Evolutionary conservation across 2,888 invertebrate species (phyloP).

Genomic region (Psylliodes chrysocephalus): DNA sequence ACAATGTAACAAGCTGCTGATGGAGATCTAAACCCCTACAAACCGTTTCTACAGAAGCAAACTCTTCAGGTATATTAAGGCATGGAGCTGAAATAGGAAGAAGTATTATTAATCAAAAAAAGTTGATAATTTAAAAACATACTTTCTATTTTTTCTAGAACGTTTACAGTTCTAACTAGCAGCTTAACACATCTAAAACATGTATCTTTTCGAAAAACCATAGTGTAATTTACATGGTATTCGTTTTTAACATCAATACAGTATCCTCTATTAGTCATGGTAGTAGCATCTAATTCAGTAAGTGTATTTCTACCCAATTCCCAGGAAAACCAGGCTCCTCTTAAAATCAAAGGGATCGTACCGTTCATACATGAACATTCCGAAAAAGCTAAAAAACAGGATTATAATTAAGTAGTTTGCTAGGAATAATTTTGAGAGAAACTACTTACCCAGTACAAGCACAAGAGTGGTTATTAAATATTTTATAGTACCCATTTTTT

Average conservation of each 20-base stretch:
- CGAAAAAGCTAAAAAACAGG: conserved; percentile 36
- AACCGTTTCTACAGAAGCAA: conserved; percentile 80
- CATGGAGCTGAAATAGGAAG: conserved; percentile 71
- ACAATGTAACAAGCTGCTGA: conserved; percentile 85
- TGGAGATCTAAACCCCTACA: conserved; percentile 80
- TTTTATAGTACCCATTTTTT: conserved; percentile 3
- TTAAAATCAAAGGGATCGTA: conserved; percentile 79
- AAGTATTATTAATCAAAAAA: conserved; percentile 48
- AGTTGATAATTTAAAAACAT: conserved; percentile 76
- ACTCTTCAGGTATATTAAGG: conserved; percentile 73
- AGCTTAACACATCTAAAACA: conserved; percentile 90
- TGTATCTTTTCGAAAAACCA: conserved; percentile 76
- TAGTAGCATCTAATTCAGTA: conserved; percentile 83
- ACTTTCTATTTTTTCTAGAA: conserved; percentile 90
- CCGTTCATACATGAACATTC: conserved; percentile 62
- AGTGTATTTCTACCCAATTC: conserved; percentile 86
- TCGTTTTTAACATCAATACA: conserved; percentile 80
- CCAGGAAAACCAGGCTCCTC: conserved; percentile 93
- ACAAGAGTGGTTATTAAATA: not conserved
- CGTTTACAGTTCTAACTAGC: conserved; percentile 86
- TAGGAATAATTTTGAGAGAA: not conserved
- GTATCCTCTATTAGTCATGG: conserved; percentile 79
- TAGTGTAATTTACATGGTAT: conserved; percentile 83
- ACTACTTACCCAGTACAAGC: conserved; percentile 7
- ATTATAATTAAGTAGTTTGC: not conserved